These are phyloP conservation scores for Saxicola maurus DNA, from an alignment of 2,797 vertebrate species.

Conservation along the genomic window DNA sequence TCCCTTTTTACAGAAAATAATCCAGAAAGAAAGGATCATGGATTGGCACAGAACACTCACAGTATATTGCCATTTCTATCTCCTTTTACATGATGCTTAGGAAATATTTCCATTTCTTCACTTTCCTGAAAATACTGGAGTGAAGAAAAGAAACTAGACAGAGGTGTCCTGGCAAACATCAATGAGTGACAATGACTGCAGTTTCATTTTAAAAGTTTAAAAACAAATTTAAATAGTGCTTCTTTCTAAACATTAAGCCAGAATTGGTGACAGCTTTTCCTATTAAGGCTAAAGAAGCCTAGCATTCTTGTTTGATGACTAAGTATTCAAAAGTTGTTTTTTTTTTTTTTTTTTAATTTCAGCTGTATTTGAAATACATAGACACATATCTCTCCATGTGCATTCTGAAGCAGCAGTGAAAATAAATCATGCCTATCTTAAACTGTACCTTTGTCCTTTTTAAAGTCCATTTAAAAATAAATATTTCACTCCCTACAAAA, in stretches of 20 bases:
- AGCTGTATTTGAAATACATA: neutral
- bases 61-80: neutral
- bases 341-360: neutral
- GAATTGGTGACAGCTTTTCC: neutral
- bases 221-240: neutral
- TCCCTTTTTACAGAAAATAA: neutral
- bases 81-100: neutral
- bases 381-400: too few relatives aligned
- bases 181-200: neutral
- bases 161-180: neutral
- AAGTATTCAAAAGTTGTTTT: neutral
- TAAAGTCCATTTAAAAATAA: neutral
- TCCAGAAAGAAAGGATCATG: neutral
- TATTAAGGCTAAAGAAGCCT: neutral
- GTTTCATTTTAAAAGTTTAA: too few relatives aligned
- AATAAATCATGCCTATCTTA: neutral
- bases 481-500: neutral
- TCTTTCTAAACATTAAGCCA: neutral
- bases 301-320: neutral
- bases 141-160: neutral
- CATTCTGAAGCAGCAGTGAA: neutral
- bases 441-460: neutral
- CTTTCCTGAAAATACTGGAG: neutral
- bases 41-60: neutral
- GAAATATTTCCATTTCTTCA: neutral